Evolutionary conservation across 2,888 invertebrate species (phyloP), one percentile per base, ranked within the genome.

Genomic region (Diarsia dahlii): DNA sequence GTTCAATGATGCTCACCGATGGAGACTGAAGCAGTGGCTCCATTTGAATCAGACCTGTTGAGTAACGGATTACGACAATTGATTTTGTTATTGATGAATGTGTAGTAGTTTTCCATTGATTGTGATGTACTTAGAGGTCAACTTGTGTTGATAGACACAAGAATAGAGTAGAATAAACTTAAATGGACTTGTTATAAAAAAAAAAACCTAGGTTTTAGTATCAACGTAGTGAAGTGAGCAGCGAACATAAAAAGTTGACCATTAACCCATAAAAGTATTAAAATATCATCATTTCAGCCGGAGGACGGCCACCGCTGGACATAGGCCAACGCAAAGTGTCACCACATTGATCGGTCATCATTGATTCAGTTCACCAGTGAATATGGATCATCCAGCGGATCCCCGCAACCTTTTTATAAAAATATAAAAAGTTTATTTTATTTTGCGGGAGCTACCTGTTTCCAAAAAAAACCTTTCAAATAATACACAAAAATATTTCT

Each of bases 21-120:
- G 63, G 75, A 72, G 54, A 75, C 74, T 73, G 28, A 74, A 60
- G 63, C 65, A 65, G 28, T 70, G 65, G 66, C 68, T 68, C 45
- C 23, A 58, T 71, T 58, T 70, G 50, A 74, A 78, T 75, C 66
- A 67, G 60, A 71, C 72, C 70, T 72, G 66, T 78, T 23, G 68
- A 73, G 56, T 81, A 86, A 81, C 76, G 81, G 84, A 76, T 60
- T 75, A 65, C 69, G 71, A 71, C 63, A 45, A 76, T 69, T 71
- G 67, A 64, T 78, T 62, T 62, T 71, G 48, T 20, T 46, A 60
- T 56, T 74, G 46, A 71, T 84, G 50, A 73, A 63, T 71, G 54
- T 56, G 34, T 28, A 18, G 60, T 62, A 62, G 48, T 60, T 84
- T 76, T 71, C 66, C 58, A 71, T 65, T 84, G 58, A 66, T 56